Base-by-base conservation (phyloP, 2,797 vertebrate genomes). In the Melanotaenia maccullochi region DNA sequence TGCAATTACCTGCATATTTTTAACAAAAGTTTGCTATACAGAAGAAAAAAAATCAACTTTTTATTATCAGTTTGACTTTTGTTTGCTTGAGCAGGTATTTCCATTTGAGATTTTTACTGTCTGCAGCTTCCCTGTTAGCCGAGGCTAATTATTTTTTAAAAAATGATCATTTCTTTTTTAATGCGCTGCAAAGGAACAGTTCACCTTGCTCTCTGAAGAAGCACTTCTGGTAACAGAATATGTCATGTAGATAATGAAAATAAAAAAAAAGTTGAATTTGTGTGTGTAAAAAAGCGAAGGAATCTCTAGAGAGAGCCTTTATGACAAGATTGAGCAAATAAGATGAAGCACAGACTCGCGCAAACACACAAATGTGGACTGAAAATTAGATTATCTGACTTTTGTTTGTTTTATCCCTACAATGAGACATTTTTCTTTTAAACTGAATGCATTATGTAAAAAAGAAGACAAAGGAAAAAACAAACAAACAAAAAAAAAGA, bases 81-180 rank as follows among this genome's bases (percentile, higher is more conserved):
- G 70, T 78, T 66, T 51, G 24, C 57, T 60, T 24, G 56, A 65
- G 51, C 60, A 11, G 49, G 14, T 56, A 3, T 65, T 68, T 74
- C 22, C 22, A 49, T 49, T 22, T n/a, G 2, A 44, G 16, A 44
- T 11, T 49, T 47, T 62, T 16, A 24, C 4, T 14, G 5, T 66
- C 30, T 44, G 28, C 42, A 44, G 42, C 35, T 57, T 68, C 5
- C 35, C 1, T 20, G 62, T 72, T 49, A 56, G 30, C 56, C 57
- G 7, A 35, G 40, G 55, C 66, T 55, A 80, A 84, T 85, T 83
- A 9, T 73, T 87, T 85, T 86, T 85, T 86, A 55, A 78, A 83
- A 83, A 60, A 52, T 68, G 47, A 76, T 65, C 0, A 8, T 83
- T 84, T 67, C 58, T 67, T 22, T 70, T 78, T 79, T 64, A 56